phyloP scores from a whole-genome alignment of 2,113 vertebrate species.

The Amazona vittata region DNA sequence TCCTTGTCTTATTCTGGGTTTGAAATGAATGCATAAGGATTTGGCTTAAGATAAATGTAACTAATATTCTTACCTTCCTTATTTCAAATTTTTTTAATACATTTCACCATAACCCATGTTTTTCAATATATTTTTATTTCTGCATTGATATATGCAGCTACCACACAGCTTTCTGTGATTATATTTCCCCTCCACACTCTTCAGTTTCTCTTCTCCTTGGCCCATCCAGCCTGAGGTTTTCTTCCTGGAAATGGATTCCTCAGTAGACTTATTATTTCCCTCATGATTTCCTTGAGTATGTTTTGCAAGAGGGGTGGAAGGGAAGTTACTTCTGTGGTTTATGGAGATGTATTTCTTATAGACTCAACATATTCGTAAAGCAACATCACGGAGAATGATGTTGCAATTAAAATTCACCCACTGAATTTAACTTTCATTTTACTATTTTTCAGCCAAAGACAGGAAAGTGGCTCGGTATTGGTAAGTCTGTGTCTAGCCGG shows the following conservation, averaged over 20 bases:
- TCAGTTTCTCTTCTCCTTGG: neutral
- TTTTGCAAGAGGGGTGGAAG: neutral
- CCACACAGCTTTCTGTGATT: neutral
- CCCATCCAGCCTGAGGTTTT: neutral
- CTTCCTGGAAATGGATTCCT: neutral
- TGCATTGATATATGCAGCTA: neutral
- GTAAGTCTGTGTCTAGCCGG: neutral
- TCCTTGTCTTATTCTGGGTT: neutral
- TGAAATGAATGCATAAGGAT: neutral
- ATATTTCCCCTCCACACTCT: neutral
- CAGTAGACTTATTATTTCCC: neutral
- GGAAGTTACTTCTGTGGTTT: neutral
- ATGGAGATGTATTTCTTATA: neutral
- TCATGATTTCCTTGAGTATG: neutral
- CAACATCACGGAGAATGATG: neutral
- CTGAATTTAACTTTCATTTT: neutral
- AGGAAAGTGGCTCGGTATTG: slow-evolving; percentile 24
- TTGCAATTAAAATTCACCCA: neutral
- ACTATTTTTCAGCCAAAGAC: neutral
- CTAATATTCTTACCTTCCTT: neutral
- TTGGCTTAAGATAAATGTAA: neutral
- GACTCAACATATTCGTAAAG: neutral
- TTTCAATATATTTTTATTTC: neutral
- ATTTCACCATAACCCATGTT: neutral
- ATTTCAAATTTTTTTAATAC: neutral